These are phyloP conservation scores for Wiebesia pumilae DNA, from an alignment of 1,140 invertebrate species.

Conservation along the genomic window DNA sequence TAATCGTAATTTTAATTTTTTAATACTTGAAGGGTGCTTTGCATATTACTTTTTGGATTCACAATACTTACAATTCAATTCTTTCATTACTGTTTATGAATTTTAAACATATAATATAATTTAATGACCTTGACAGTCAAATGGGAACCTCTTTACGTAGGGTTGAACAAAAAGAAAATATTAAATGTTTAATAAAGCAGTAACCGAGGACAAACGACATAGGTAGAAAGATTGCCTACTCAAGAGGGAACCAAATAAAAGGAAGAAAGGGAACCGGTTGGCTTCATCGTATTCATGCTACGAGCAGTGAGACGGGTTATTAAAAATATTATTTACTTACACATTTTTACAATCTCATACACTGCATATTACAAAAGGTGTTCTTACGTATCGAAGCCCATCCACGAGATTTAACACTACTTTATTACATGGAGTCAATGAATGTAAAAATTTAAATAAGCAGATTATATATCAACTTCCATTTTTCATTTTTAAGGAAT, in stretches of 20 bases:
- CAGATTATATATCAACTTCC: slow-evolving; percentile 27
- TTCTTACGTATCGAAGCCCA: background rate
- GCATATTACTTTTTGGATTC: background rate
- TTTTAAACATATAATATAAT: slow-evolving; percentile 42
- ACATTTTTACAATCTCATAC: slow-evolving; percentile 52
- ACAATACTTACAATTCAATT: slow-evolving; percentile 25
- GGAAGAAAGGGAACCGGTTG: slow-evolving; percentile 46
- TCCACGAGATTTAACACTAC: background rate
- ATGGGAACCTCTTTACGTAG: slow-evolving; percentile 1
- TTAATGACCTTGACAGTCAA: slow-evolving; percentile 16
- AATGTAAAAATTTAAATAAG: slow-evolving; percentile 32
- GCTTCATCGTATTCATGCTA: slow-evolving; percentile 21
- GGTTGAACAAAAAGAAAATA: slow-evolving; percentile 38
- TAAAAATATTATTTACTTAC: slow-evolving; percentile 56
- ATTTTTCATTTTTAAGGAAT: slow-evolving; percentile 16
- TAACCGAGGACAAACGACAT: slow-evolving; percentile 46
- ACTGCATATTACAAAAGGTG: slow-evolving; percentile 44
- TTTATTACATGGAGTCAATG: slow-evolving; percentile 12
- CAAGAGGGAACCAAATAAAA: slow-evolving; percentile 37
- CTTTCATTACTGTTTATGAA: slow-evolving; percentile 35
- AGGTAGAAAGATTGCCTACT: slow-evolving; percentile 40
- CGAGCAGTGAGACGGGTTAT: slow-evolving; percentile 44
- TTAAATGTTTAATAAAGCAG: slow-evolving; percentile 52
- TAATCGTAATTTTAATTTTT: slow-evolving; percentile 27
- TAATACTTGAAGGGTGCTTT: background rate